phyloP scores from a whole-genome alignment of 2,888 invertebrate genomes.

The Drosophila nr. medialis region DNA sequence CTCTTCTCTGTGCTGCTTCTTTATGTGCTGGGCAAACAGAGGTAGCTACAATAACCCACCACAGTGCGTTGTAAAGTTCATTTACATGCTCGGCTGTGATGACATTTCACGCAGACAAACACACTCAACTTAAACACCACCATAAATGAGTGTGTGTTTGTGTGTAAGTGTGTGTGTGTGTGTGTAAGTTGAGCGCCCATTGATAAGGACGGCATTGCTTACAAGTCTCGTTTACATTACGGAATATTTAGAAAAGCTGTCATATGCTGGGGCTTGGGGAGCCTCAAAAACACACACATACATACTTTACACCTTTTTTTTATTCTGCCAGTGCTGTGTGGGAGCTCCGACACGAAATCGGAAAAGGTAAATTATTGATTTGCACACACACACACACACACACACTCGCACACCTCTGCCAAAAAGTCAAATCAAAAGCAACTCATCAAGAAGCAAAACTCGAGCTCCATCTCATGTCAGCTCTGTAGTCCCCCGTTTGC shows the following conservation, averaged over 20 bases:
- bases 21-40: conserved; percentile 58
- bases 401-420: conserved; percentile 41
- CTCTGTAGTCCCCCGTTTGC: conserved; percentile 36
- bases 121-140: conserved; percentile 38
- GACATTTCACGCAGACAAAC: conserved; percentile 68
- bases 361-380: conserved; percentile 74
- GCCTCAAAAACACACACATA: background rate
- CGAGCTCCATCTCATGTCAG: conserved; percentile 1
- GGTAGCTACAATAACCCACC: conserved; percentile 47
- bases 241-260: conserved; percentile 71
- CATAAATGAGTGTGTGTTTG: conserved; percentile 18
- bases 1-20: conserved; percentile 25
- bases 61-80: conserved; percentile 76
- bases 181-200: conserved; percentile 60
- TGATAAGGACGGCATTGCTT: conserved; percentile 65
- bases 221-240: conserved; percentile 66
- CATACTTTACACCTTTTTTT: conserved; percentile 42
- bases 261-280: conserved; percentile 33
- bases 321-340: conserved; percentile 20
- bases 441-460: conserved; percentile 46
- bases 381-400: conserved; percentile 23
- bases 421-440: conserved; percentile 58
- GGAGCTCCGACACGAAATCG: conserved; percentile 32
- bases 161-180: conserved; percentile 27
- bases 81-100: conserved; percentile 78